Evolutionary conservation across 2,113 vertebrate species (phyloP).

Genomic region (Oostethus manadensis): DNA sequence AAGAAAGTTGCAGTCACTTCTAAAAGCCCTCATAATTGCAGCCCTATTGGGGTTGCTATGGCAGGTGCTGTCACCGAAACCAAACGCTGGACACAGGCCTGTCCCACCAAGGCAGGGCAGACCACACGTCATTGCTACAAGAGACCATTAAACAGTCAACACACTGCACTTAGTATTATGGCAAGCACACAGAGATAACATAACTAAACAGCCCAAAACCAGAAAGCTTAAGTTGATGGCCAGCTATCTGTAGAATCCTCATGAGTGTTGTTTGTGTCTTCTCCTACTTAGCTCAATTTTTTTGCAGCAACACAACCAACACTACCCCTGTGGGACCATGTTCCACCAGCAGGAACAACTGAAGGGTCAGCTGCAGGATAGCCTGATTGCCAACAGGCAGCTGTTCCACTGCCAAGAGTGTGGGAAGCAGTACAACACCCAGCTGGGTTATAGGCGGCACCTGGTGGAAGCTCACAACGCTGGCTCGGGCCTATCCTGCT

Average conservation of each 20-base stretch:
- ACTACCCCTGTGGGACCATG: conserved; percentile 84
- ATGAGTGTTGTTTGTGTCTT: conserved; percentile 52
- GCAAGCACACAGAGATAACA: conserved; percentile 32
- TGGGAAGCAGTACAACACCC: conserved; percentile 95
- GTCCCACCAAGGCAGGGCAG: conserved; percentile 78
- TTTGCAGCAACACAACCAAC: conserved; percentile 76
- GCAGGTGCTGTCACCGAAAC: conserved; percentile 72
- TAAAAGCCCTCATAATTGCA: conserved; percentile 64
- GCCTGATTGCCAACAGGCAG: conserved; percentile 80
- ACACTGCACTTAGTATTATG: conserved; percentile 38
- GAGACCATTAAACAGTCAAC: conserved; percentile 36
- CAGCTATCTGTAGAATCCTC: conserved; percentile 44
- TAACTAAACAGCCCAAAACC: conserved; percentile 10
- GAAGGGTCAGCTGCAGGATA: conserved; percentile 88
- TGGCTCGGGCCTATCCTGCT: conserved; percentile 79
- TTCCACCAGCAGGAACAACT: conserved; percentile 93
- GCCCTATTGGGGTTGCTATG: conserved; percentile 83
- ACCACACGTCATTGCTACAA: conserved; percentile 34
- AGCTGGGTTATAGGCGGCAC: conserved; percentile 88
- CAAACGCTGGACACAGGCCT: conserved; percentile 73
- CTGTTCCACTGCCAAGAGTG: conserved; percentile 91
- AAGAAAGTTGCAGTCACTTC: conserved; percentile 32
- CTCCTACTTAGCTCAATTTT: conserved; percentile 75
- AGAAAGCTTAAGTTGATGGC: conserved; percentile 43
- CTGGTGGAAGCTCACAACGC: conserved; percentile 71